Conservation (phyloP, 1,140 invertebrate genomes). For the Camponotus pennsylvanicus region DNA sequence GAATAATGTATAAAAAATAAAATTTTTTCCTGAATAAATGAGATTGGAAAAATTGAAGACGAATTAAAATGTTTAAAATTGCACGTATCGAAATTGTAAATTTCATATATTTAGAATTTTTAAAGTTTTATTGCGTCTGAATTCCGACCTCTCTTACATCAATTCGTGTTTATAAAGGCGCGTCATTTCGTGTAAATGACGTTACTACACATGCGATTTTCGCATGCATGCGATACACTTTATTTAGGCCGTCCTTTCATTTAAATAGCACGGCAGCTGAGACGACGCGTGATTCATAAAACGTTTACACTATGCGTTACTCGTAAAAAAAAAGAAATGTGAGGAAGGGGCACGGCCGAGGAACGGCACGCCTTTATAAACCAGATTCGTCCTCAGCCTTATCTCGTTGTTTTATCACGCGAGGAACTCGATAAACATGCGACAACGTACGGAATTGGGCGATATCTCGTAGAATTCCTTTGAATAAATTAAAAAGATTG, state of each 20-base stretch:
- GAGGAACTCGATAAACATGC: constrained; percentile 30
- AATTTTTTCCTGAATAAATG: background rate
- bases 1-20: background rate
- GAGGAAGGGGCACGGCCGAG: constrained; percentile 50
- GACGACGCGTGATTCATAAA: constrained; percentile 54
- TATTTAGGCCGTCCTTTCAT: constrained; percentile 50
- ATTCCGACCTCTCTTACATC: background rate
- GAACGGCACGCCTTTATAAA: constrained; percentile 47
- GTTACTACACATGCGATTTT: constrained; percentile 28
- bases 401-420: constrained; percentile 46
- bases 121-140: background rate
- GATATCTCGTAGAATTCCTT: background rate
- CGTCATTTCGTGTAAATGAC: constrained; percentile 26
- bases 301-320: constrained; percentile 29
- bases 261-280: constrained; percentile 46
- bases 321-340: constrained; percentile 10
- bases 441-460: constrained; percentile 16
- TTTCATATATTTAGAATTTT: background rate
- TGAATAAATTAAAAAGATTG: background rate
- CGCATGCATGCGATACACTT: constrained; percentile 25
- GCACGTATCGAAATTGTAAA: background rate
- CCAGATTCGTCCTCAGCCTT: constrained; percentile 43
- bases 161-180: constrained; percentile 15
- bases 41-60: background rate
- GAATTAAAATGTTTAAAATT: background rate